Conservation (phyloP, 2,888 invertebrate genomes). For the Hemaris fuciformis region DNA sequence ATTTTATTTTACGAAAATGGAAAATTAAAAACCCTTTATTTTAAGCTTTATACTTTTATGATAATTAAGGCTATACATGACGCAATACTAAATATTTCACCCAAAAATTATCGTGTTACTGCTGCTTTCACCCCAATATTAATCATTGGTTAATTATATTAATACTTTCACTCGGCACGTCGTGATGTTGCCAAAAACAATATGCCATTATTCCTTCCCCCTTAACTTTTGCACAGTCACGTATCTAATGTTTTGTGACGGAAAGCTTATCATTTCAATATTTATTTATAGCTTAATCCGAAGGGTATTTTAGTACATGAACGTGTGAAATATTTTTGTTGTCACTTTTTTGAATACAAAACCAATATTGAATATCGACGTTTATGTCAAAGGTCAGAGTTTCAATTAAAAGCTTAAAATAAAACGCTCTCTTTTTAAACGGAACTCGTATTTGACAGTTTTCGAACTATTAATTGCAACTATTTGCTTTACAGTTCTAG, state of each 20-base stretch:
- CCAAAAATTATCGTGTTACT: background rate
- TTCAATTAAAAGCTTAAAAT: background rate
- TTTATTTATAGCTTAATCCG: constrained; percentile 2
- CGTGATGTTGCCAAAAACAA: background rate
- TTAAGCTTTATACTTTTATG: no score
- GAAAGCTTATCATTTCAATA: constrained; percentile 1
- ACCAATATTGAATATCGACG: background rate
- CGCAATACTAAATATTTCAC: background rate
- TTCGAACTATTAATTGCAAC: no score
- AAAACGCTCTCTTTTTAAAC: background rate
- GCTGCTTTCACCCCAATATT: background rate
- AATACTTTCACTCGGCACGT: background rate
- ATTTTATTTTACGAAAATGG: no score
- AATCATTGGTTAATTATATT: background rate
- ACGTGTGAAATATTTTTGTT: background rate
- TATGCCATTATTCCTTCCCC: background rate
- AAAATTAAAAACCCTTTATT: no score
- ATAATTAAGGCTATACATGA: no score
- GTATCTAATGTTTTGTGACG: constrained; percentile 2
- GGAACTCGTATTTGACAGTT: no score
- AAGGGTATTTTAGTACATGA: background rate
- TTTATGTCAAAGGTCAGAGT: background rate
- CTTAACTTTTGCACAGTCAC: background rate
- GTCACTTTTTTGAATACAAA: background rate
- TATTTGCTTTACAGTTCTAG: no score